Percentiles rank a stretch among this genome's conserved stretches.
Conservation (phyloP, 2,113 vertebrate species). For the Xiphophorus couchianus region DNA sequence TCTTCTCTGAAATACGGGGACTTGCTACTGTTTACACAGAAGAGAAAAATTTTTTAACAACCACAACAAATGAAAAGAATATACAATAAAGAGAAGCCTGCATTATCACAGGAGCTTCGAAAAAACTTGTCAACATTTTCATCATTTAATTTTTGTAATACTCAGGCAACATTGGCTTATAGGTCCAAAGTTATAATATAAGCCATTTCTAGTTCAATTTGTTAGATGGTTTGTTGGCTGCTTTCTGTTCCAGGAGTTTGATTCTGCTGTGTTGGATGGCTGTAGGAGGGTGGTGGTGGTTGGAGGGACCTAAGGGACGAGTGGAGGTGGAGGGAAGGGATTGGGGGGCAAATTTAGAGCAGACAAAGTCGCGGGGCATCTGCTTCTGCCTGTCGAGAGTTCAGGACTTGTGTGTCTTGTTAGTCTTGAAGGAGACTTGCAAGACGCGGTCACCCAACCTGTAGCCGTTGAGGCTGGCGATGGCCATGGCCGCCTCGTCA, state of each 20-base stretch:
- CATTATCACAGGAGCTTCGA: conserved; percentile 75
- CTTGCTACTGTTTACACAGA: conserved; percentile 98
- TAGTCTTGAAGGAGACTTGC: conserved; percentile 99
- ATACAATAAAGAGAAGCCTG: conserved; percentile 82
- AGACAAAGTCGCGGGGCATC: conserved; percentile 62
- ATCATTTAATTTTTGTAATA: conserved; percentile 94
- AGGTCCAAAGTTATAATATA: conserved; percentile 99
- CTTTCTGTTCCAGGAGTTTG: conserved; percentile 86
- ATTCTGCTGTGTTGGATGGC: conserved; percentile 87
- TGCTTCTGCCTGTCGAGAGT: conserved; percentile 72
- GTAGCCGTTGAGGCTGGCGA: conserved; percentile 99
- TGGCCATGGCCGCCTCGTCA: conserved; percentile 99
- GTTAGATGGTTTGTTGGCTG: conserved; percentile 84
- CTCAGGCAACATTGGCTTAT: conserved; percentile 99
- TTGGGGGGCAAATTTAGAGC: conserved; percentile 61
- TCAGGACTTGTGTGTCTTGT: conserved; percentile 99
- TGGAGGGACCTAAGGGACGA: conserved; percentile 60
- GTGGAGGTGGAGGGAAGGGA: conserved; percentile 50
- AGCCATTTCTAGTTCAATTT: conserved; percentile 98
- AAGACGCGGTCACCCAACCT: conserved; percentile 98
- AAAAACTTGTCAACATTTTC: conserved; percentile 91
- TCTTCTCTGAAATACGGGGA: conserved; percentile 81
- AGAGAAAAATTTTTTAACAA: conserved; percentile 93
- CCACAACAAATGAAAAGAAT: conserved; percentile 81
- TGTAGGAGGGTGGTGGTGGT: conserved; percentile 80